Percentiles rank a stretch among this genome's conserved stretches.
Evolutionary conservation across 92 coral and sea anemone species (phyloP).

Genomic region (Pocillopora grandis): DNA sequence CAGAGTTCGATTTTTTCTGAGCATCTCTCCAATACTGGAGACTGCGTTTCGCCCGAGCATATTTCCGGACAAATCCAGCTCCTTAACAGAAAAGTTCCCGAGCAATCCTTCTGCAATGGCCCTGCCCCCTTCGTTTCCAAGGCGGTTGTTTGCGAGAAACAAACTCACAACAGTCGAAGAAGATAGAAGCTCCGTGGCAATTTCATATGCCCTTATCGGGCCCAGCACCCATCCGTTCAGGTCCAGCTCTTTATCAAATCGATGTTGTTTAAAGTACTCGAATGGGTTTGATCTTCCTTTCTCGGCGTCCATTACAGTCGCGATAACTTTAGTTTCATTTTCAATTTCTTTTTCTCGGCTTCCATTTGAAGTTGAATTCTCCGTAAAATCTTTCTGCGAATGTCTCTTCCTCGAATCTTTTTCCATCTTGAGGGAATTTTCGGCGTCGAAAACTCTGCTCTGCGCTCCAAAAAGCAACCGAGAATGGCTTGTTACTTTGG

Average conservation of each 20-base stretch:
- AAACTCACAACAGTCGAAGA: slow-evolving; percentile 56
- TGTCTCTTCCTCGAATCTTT: not conserved
- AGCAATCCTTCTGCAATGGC: slow-evolving; percentile 69
- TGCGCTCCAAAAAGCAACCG: slow-evolving; percentile 47
- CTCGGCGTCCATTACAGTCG: not conserved
- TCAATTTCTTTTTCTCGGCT: not conserved
- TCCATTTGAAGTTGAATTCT: not conserved
- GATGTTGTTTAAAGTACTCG: slow-evolving; percentile 52
- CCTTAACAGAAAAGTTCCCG: slow-evolving; percentile 52
- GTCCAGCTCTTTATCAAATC: slow-evolving; percentile 35
- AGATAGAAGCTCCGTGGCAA: slow-evolving; percentile 41
- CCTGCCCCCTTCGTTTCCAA: slow-evolving; percentile 82
- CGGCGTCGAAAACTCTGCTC: slow-evolving; percentile 22
- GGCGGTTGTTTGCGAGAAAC: slow-evolving; percentile 60
- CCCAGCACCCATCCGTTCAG: slow-evolving; percentile 53
- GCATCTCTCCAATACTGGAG: slow-evolving; percentile 58
- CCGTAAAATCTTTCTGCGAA: not conserved
- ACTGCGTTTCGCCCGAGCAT: slow-evolving; percentile 54
- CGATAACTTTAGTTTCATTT: not conserved
- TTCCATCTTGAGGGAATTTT: not conserved
- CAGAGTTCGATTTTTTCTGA: slow-evolving; percentile 50
- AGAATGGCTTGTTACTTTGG: slow-evolving; percentile 50
- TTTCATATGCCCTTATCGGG: slow-evolving; percentile 45
- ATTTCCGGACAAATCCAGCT: slow-evolving; percentile 78
- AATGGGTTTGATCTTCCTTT: slow-evolving; percentile 74